These are phyloP conservation scores for Eurytoma californica DNA, from an alignment of 2,888 invertebrate species.

Conservation along the genomic window DNA sequence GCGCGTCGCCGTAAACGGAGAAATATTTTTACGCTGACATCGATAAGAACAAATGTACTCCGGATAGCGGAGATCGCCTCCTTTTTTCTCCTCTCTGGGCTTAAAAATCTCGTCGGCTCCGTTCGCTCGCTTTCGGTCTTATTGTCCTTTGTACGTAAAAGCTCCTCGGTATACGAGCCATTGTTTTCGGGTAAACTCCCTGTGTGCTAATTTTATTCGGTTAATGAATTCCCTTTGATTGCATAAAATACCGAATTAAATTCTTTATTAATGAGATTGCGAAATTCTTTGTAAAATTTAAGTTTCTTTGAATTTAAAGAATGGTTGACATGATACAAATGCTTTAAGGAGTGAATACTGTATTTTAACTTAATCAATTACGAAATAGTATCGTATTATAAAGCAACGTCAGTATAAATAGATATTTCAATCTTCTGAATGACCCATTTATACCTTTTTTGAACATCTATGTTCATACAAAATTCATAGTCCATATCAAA, in stretches of 20 bases:
- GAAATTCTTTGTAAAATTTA: no score
- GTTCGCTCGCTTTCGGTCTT: background rate
- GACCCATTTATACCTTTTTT: no score
- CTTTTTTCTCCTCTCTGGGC: background rate
- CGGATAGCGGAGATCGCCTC: background rate
- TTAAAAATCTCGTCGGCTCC: background rate
- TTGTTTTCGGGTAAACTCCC: constrained; percentile 12
- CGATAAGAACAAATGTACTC: constrained; percentile 45
- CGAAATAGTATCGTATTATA: no score
- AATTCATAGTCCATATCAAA: no score
- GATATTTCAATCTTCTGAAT: no score
- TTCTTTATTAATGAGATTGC: no score
- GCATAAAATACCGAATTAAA: background rate
- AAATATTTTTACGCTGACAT: constrained; percentile 46
- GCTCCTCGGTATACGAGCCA: background rate
- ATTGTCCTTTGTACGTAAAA: background rate
- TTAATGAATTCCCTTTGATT: background rate
- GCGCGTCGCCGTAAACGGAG: constrained; percentile 52
- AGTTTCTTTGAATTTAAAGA: no score
- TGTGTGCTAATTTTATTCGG: constrained; percentile 5
- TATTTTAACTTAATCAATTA: no score
- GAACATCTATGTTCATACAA: no score
- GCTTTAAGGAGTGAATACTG: no score
- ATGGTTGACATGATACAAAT: no score
- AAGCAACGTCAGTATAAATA: no score